Evolutionary conservation across 2,888 invertebrate genomes (phyloP).

Genomic region (Liposcelis brunnea): DNA sequence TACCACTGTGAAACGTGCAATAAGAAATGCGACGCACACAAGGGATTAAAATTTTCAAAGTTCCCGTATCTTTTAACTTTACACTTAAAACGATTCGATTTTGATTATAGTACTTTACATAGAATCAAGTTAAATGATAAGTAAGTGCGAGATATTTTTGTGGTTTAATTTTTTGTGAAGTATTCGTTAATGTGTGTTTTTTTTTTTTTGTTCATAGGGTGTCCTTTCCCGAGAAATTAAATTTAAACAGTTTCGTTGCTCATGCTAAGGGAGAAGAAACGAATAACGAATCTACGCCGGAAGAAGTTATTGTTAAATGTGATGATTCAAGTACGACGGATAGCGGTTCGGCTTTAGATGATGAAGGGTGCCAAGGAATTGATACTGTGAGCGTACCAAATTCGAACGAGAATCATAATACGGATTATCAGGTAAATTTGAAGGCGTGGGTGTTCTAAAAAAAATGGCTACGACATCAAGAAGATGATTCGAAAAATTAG

Average conservation of each 20-base stretch:
- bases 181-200: too few relatives aligned
- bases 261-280: constrained; percentile 19
- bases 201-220: too few relatives aligned
- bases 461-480: neutral
- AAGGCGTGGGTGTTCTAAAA: constrained; percentile 12
- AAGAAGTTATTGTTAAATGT: constrained; percentile 33
- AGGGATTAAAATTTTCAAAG: constrained; percentile 69
- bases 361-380: constrained; percentile 30
- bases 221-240: constrained; percentile 60
- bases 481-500: too few relatives aligned
- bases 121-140: constrained; percentile 75
- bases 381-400: constrained; percentile 22
- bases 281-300: constrained; percentile 24
- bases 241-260: constrained; percentile 56
- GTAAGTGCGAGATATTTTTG: constrained; percentile 30
- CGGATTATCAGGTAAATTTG: constrained; percentile 12
- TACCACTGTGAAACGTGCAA: constrained; percentile 75
- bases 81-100: constrained; percentile 78
- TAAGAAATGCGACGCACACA: constrained; percentile 76
- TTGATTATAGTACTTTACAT: constrained; percentile 68
- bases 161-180: constrained; percentile 8
- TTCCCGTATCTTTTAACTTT: constrained; percentile 76
- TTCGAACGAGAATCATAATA: constrained; percentile 16
- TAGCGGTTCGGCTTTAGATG: constrained; percentile 48
- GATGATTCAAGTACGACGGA: constrained; percentile 53